Evolutionary conservation across 2,888 invertebrate genomes (phyloP).

Genomic region (Pinctada fucata): DNA sequence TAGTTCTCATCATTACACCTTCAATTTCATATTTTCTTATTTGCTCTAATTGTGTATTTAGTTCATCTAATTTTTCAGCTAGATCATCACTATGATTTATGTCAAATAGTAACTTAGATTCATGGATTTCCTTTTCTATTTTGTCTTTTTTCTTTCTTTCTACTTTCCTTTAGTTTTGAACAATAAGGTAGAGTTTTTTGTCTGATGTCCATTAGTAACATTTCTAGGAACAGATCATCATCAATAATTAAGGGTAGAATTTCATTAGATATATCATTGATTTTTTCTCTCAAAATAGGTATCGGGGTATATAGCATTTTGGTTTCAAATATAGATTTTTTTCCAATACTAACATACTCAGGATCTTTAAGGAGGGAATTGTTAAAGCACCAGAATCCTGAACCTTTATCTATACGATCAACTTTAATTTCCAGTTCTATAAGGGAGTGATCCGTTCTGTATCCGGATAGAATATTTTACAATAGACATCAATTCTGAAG

Average conservation of each 20-base stretch:
- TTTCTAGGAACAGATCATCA: slow-evolving; percentile 35
- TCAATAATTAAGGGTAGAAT: slow-evolving; percentile 28
- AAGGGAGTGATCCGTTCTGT: no score
- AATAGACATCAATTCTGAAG: no score
- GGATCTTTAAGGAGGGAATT: slow-evolving; percentile 29
- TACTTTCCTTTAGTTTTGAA: slow-evolving; percentile 15
- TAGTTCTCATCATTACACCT: no score
- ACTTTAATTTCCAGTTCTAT: no score
- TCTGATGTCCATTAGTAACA: neutral
- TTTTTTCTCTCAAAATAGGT: no score
- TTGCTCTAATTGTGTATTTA: neutral
- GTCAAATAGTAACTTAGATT: no score
- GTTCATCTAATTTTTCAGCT: neutral
- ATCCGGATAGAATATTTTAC: no score
- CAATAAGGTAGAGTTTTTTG: slow-evolving; percentile 33
- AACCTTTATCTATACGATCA: no score
- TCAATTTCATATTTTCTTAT: no score
- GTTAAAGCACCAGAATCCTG: no score
- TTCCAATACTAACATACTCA: slow-evolving; percentile 24
- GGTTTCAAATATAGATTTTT: slow-evolving; percentile 27
- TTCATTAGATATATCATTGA: neutral
- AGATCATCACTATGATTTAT: no score
- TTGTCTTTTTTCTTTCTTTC: neutral
- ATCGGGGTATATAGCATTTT: slow-evolving; percentile 16
- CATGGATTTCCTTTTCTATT: neutral